Conservation (phyloP, 2,113 vertebrate species). For the Acrocephalus arundinaceus region DNA sequence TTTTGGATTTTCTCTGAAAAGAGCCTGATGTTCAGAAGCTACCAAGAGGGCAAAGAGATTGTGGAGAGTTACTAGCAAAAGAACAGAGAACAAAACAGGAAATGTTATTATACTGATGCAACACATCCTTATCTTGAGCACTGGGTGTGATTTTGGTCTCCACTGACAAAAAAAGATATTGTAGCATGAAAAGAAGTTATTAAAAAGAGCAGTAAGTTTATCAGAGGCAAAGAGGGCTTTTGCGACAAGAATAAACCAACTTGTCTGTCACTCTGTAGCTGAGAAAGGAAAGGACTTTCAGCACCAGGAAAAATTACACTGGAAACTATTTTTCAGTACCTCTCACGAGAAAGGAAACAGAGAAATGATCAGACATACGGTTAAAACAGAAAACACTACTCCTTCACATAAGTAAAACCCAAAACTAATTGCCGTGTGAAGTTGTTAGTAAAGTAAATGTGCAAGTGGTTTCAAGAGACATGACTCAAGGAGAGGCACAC, state of each 20-base stretch:
- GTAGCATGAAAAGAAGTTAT: background rate
- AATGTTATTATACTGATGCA: background rate
- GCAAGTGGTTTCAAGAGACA: background rate
- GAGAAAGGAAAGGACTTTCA: background rate
- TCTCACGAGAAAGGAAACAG: background rate
- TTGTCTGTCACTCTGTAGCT: background rate
- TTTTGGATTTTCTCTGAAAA: background rate
- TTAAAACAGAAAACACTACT: background rate
- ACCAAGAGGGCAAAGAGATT: background rate
- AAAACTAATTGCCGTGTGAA: background rate
- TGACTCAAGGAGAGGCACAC: background rate
- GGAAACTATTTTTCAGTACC: background rate
- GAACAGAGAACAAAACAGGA: slow-evolving; percentile 36
- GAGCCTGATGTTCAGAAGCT: background rate
- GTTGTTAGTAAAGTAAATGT: background rate
- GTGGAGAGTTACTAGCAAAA: background rate
- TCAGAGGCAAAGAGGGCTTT: background rate
- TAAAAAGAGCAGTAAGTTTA: background rate
- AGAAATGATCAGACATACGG: background rate
- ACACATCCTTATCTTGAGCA: background rate
- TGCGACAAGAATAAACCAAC: background rate
- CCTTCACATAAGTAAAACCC: background rate
- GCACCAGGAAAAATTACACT: background rate
- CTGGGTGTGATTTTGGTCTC: background rate
- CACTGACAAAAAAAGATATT: background rate